A percentile compares a stretch with the other conserved stretches of the same genome.
Conservation (phyloP, 2,797 vertebrate species). For the Zalophus californianus region DNA sequence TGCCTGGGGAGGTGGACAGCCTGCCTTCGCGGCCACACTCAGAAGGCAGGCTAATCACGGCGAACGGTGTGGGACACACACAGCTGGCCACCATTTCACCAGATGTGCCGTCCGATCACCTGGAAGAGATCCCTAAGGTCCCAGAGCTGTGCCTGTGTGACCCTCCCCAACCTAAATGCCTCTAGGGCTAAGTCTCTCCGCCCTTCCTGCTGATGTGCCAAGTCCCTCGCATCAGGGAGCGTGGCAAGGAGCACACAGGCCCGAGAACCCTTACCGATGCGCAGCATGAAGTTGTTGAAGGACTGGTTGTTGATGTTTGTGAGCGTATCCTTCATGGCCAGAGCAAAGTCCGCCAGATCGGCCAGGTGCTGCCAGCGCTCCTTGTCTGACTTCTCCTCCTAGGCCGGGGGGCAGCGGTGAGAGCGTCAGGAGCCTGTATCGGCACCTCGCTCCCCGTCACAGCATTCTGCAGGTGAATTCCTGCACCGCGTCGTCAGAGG, state of each 20-base stretch:
- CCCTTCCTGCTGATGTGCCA: neutral
- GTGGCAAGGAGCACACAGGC: fast-evolving
- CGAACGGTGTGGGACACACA: neutral
- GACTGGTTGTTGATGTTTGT: constrained; percentile 98
- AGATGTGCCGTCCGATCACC: neutral
- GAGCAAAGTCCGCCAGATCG: constrained; percentile 95
- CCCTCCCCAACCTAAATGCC: neutral
- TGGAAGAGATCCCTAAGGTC: neutral
- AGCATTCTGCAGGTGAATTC: neutral
- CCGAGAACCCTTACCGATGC: constrained; percentile 91
- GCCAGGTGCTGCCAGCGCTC: constrained; percentile 97
- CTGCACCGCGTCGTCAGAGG: neutral
- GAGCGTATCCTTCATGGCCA: constrained; percentile 97
- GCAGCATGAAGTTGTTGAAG: constrained; percentile 99
- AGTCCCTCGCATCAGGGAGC: fast-evolving
- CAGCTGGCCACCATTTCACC: neutral
- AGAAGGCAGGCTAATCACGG: neutral
- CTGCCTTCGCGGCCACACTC: neutral
- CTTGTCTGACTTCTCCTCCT: constrained; percentile 91
- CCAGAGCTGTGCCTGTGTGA: neutral
- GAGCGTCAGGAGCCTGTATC: neutral
- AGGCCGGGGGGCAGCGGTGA: constrained; percentile 67
- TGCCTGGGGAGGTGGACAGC: neutral
- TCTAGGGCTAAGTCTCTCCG: neutral
- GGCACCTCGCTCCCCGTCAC: neutral